phyloP scores from a whole-genome alignment of 2,888 invertebrate species.

The Chrysolina oricalcia region DNA sequence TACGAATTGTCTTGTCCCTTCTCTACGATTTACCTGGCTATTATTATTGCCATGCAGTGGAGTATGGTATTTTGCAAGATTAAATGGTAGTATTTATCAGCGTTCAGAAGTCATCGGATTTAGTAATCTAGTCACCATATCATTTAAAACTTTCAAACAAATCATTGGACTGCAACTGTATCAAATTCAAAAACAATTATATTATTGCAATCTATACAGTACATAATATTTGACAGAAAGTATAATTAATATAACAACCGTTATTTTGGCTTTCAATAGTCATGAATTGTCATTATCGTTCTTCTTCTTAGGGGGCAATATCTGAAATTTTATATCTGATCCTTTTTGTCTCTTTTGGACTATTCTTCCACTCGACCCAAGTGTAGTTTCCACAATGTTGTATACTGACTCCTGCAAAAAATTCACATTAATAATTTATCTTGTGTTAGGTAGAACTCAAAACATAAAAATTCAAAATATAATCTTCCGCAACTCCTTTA shows the following conservation, averaged over 20 bases:
- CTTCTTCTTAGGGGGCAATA: slow-evolving; percentile 73
- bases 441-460: not conserved
- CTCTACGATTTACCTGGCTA: no score
- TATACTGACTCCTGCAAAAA: slow-evolving; percentile 77
- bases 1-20: no score
- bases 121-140: no score
- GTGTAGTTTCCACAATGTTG: slow-evolving; percentile 72
- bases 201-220: slow-evolving; percentile 31
- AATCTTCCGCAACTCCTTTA: not conserved
- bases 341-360: slow-evolving; percentile 79
- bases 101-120: no score
- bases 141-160: no score
- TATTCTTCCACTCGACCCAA: slow-evolving; percentile 73
- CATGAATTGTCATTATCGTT: slow-evolving; percentile 52
- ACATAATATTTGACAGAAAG: slow-evolving; percentile 48
- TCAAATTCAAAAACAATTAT: not conserved
- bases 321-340: slow-evolving; percentile 77
- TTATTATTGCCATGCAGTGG: no score
- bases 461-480: not conserved
- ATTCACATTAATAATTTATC: not conserved
- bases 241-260: slow-evolving; percentile 39
- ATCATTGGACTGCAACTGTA: not conserved
- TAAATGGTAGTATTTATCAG: no score
- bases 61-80: no score
- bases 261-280: slow-evolving; percentile 51